Base-by-base conservation (phyloP, 2,888 invertebrate species). In the Loripinus fragilis region DNA sequence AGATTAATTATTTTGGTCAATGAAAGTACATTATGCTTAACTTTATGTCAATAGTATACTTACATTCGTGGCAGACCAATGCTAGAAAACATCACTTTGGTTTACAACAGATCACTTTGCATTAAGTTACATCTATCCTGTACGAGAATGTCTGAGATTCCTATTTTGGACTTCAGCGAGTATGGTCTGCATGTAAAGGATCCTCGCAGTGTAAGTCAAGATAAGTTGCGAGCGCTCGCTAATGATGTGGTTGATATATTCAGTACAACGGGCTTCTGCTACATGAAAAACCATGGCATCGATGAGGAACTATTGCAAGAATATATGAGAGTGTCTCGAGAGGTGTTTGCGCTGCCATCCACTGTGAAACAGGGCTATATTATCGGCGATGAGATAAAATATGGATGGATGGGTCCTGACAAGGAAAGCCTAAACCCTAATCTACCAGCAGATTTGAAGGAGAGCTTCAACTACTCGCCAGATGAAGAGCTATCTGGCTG, bases 211-310 rank as follows among this genome's bases (percentile, higher is more conserved):
- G 41, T 69, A 25, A 38, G 67, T 15, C 33, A 20, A 15, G 72
- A 77, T 35, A 30, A 0, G 2, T 38, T 79, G 25, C 35, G 65
- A 28, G 10, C 33, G 7, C 30, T 80, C 28, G 82, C 80, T 33
- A 42, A 48, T 1, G 42, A 78, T 45, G 28, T 86, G 0, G 70
- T 73, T 55, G 66, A 78, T 28, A 84, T 82, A 0, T 84, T 86
- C 52, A 71, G 73, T 28, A 67, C 55, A 12, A 74, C 74, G n/a
- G 82, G 86, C 17, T 86, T 86, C 55, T 80, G 81, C 45, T 86
- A 86, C 50, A 33, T 86, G 23, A 83, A 78, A 45, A 86, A 86
- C 50, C 83, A 86, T 38, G 83, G 85, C 7, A 60, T 85, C 3
- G 64, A 67, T 25, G 48, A 71, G 20, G 45, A 60, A 15, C 30